phyloP scores from a whole-genome alignment of 1,140 invertebrate genomes.

The Lepidurus packardi region DNA sequence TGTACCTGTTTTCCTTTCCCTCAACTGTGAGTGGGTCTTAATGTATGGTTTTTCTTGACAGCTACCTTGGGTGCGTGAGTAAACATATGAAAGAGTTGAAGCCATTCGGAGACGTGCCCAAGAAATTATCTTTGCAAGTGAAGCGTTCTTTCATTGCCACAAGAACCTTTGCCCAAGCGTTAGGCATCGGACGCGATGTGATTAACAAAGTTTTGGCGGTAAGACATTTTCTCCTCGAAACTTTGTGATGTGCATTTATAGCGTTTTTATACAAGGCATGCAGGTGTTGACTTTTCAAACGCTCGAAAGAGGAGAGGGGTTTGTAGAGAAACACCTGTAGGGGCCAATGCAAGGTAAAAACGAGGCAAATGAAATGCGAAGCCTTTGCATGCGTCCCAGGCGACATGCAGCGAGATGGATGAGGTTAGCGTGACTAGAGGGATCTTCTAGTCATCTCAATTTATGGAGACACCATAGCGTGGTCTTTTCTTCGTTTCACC shows the following conservation, averaged over 20 bases:
- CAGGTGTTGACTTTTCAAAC: conserved; percentile 27
- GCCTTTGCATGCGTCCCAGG: conserved; percentile 2
- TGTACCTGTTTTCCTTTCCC: conserved; percentile 34
- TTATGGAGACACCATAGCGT: conserved; percentile 17
- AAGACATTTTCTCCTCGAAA: conserved; percentile 40
- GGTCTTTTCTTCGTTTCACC: neutral
- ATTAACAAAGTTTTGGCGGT: conserved; percentile 75
- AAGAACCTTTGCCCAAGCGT: conserved; percentile 81
- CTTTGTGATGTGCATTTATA: neutral
- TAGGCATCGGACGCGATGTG: conserved; percentile 74
- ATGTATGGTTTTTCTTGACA: conserved; percentile 40
- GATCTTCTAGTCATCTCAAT: conserved; percentile 19
- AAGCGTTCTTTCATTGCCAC: conserved; percentile 90
- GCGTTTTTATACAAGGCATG: neutral
- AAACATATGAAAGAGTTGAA: conserved; percentile 86
- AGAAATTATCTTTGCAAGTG: conserved; percentile 80
- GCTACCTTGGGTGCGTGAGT: conserved; percentile 76
- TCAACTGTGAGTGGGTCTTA: neutral
- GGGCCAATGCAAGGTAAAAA: neutral
- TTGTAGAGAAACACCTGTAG: conserved; percentile 2
- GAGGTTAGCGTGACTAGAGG: conserved; percentile 16
- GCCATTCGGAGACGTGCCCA: conserved; percentile 89
- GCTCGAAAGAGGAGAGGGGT: neutral
- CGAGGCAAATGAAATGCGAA: neutral
- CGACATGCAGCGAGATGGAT: conserved; percentile 17